A percentile compares a stretch with the other conserved stretches of the same genome.
These are phyloP conservation scores for Pelecanoides urinatrix DNA, from an alignment of 2,113 vertebrate genomes.

Conservation along the genomic window DNA sequence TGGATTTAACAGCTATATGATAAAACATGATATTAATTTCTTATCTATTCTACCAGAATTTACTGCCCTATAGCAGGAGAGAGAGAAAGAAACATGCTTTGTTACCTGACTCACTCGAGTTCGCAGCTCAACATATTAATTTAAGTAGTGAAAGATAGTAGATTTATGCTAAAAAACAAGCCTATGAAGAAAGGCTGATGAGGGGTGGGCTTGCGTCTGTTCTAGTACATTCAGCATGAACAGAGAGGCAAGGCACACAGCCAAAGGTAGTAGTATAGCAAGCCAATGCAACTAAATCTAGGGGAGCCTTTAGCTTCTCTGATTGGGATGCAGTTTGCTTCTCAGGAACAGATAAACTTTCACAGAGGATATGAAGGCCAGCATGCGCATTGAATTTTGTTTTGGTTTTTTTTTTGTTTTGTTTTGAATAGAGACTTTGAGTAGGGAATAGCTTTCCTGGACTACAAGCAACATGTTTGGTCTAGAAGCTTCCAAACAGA, in stretches of 20 bases:
- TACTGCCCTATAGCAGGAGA: background rate
- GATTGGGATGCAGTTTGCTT: background rate
- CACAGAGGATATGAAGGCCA: background rate
- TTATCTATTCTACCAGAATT: background rate
- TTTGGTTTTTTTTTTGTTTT: background rate
- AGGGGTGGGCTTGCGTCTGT: background rate
- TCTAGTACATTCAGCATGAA: background rate
- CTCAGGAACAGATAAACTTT: background rate
- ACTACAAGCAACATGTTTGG: background rate
- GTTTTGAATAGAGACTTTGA: background rate
- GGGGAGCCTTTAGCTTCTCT: background rate
- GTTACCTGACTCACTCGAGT: background rate
- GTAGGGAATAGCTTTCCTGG: background rate
- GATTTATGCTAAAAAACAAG: background rate
- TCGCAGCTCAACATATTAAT: background rate
- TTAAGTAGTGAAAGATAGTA: background rate
- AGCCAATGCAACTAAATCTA: background rate
- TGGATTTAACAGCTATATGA: background rate
- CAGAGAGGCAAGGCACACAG: background rate
- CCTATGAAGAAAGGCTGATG: background rate
- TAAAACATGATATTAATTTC: background rate
- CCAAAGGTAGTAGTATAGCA: background rate
- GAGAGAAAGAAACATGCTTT: background rate
- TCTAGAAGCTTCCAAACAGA: background rate
- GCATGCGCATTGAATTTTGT: background rate